phyloP scores from a whole-genome alignment of 2,888 invertebrate genomes.

The Pharmacophagus antenor region DNA sequence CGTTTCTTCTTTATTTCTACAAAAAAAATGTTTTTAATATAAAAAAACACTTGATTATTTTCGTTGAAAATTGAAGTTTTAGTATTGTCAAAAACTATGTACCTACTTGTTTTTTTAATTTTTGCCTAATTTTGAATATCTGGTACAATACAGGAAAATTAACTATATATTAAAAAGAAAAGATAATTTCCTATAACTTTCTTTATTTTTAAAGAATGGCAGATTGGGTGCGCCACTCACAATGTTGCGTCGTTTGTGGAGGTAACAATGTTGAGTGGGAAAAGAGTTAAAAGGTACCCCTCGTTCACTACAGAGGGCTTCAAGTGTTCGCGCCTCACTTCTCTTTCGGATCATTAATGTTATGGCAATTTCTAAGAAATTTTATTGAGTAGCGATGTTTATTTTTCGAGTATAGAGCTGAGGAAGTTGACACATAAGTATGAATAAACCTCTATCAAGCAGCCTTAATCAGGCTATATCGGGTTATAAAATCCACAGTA shows the following conservation, averaged over 20 bases:
- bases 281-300: conserved; percentile 69
- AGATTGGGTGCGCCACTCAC: conserved; percentile 67
- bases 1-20: no score
- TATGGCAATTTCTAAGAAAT: conserved; percentile 38
- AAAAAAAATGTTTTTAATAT: no score
- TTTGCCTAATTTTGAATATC: no score
- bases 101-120: no score
- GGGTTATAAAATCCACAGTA: no score
- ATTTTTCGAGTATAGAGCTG: conserved; percentile 17
- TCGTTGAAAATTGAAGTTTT: no score
- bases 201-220: conserved; percentile 36
- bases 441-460: no score
- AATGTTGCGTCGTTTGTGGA: conserved; percentile 67
- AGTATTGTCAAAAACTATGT: no score
- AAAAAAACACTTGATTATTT: no score
- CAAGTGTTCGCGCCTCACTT: conserved; percentile 39
- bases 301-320: conserved; percentile 39
- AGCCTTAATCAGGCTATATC: background rate
- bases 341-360: conserved; percentile 45
- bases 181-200: background rate
- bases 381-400: conserved; percentile 25
- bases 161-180: background rate
- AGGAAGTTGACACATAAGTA: no score
- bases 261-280: conserved; percentile 74
- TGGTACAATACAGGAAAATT: background rate